These are phyloP conservation scores for Caiman crocodilus DNA, from an alignment of 2,797 vertebrate species.

Conservation along the genomic window DNA sequence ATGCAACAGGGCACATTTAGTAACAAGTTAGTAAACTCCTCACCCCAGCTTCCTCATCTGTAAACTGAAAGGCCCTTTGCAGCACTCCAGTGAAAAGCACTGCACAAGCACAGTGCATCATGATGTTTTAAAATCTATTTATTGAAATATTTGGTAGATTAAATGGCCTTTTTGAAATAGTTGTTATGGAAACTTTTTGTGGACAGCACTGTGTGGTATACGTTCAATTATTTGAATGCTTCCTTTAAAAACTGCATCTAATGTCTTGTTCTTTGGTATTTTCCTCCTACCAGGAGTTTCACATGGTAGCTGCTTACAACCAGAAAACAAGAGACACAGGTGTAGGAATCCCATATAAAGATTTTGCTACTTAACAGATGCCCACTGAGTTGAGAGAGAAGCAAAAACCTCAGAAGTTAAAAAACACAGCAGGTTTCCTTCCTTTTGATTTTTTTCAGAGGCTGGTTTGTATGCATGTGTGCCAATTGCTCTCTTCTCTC, in stretches of 20 bases:
- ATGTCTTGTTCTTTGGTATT: not conserved
- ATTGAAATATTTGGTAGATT: not conserved
- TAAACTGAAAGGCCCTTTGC: not conserved
- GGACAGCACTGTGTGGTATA: not conserved
- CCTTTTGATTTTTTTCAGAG: not conserved
- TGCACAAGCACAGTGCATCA: not conserved
- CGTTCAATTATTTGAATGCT: not conserved
- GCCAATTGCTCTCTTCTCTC: not conserved
- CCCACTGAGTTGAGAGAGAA: not conserved
- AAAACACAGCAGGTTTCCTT: slow-evolving; percentile 6
- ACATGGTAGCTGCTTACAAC: not conserved
- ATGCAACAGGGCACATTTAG: not conserved
- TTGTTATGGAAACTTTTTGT: not conserved
- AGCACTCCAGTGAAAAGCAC: not conserved
- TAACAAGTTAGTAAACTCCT: not conserved
- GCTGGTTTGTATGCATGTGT: not conserved
- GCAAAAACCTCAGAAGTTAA: not conserved
- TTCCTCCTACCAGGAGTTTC: not conserved
- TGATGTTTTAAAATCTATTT: not conserved
- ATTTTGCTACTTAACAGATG: not conserved
- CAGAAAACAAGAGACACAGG: not conserved
- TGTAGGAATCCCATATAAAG: not conserved
- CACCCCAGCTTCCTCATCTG: not conserved
- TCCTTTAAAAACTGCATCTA: not conserved
- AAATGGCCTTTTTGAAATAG: not conserved